Evolutionary conservation across 2,113 vertebrate genomes (phyloP).

Genomic region (Siphamia tubifer): DNA sequence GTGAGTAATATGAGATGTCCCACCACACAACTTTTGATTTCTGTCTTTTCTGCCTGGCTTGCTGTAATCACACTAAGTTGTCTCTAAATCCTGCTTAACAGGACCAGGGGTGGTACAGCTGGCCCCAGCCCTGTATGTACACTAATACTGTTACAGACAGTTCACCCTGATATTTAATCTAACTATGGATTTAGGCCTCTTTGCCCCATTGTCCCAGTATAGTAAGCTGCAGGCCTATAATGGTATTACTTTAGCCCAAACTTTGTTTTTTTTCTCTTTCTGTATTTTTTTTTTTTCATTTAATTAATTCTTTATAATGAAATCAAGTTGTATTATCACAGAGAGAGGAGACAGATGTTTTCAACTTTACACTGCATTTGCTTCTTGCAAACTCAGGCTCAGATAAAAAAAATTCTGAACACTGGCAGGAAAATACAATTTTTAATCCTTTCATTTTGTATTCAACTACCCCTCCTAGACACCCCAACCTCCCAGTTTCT

Average conservation of each 20-base stretch:
- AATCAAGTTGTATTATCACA: background rate
- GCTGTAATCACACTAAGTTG: constrained; percentile 72
- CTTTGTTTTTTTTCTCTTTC: constrained; percentile 17
- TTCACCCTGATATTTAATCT: constrained; percentile 72
- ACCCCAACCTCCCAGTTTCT: background rate
- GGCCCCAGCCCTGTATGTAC: constrained; percentile 37
- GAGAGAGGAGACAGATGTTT: background rate
- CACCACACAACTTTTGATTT: constrained; percentile 33
- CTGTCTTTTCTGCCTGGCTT: constrained; percentile 15
- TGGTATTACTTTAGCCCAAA: constrained; percentile 43
- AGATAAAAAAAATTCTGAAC: background rate
- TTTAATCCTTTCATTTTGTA: constrained; percentile 34
- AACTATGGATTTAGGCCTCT: constrained; percentile 74
- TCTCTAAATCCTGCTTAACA: constrained; percentile 73
- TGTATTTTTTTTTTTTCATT: background rate
- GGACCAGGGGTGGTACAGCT: constrained; percentile 63
- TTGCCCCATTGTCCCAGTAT: constrained; percentile 49
- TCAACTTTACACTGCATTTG: background rate
- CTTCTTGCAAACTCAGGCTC: background rate
- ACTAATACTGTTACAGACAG: constrained; percentile 68
- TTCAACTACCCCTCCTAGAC: background rate
- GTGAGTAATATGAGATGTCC: background rate
- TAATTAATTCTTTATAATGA: background rate
- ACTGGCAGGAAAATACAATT: background rate
- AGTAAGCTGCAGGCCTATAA: constrained; percentile 44